Base-by-base conservation (phyloP, 2,113 vertebrate species). In the Xenopus borealis region DNA sequence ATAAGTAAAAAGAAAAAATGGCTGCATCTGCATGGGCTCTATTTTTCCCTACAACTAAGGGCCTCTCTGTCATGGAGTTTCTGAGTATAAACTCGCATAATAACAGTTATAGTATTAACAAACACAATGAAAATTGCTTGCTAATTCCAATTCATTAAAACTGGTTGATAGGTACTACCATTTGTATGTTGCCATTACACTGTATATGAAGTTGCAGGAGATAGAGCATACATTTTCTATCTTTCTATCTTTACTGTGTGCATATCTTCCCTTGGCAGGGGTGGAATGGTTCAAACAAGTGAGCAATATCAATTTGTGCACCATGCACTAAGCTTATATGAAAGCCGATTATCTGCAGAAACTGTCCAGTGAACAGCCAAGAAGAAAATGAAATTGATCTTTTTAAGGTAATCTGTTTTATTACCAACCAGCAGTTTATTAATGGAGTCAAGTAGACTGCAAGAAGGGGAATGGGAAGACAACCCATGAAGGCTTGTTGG, bases 271-370 rank as follows among this genome's bases (percentile, higher is more conserved):
- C 66, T 77, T 83, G 81, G 13, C 88, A 99, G 97, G 78, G 97
- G 97, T 12, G 97, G 97, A 44, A 98, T 99, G 97, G 95, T 99
- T 83, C 97, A 99, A 82, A 99, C 97, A n/a, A 94, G 91, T 0
- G 95, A 99, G 86, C 97, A 99, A 88, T 99, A 99, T 68, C 95
- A 98, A 85, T 99, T 99, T 72, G 94, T 99, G 69, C 96, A 99
- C 78, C 96, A 98, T 11, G 96, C 96, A 46, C 83, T 99, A 79
- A 91, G 89, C 79, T 91, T 97, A 30, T 97, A 93, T 23, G 94
- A 96, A 84, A 89, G 92, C 80, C 92, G 88, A 77, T 92, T 96
- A 23, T 87, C 93, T 10, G 82, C 87, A 79, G 92, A 95, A 87
- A 87, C 89, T 1, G 89, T 91, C 81, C 90, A 94, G 76, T 98